Percentiles rank a stretch among this genome's conserved stretches.
phyloP scores from a whole-genome alignment of 2,797 vertebrate genomes.

The Crypturellus tataupa region DNA sequence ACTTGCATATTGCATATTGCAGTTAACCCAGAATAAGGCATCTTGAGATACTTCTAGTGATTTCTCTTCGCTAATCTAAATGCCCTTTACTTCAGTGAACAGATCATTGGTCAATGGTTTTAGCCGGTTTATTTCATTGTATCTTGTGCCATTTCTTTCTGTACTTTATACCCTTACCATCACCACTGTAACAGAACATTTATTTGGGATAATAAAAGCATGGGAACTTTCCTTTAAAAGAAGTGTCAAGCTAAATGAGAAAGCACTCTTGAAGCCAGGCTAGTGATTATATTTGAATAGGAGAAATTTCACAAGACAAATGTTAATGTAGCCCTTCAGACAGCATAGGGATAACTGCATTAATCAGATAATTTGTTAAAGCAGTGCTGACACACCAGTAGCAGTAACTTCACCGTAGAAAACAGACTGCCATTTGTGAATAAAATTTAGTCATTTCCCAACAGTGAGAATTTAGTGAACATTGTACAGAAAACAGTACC shows the following conservation, averaged over 20 bases:
- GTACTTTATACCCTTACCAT: background rate
- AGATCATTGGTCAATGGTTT: background rate
- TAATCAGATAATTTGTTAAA: background rate
- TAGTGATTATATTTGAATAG: conserved; percentile 32
- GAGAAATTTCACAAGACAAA: conserved; percentile 22
- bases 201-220: background rate
- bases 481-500: background rate
- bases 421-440: background rate
- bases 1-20: background rate
- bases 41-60: background rate
- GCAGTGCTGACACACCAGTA: background rate
- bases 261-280: conserved; percentile 3
- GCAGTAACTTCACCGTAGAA: background rate
- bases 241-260: background rate
- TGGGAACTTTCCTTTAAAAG: conserved; percentile 51
- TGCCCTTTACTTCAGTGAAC: background rate
- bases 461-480: background rate
- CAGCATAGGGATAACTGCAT: background rate
- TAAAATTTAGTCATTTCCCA: background rate
- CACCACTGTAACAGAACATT: background rate
- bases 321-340: conserved; percentile 30
- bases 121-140: background rate
- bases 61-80: background rate
- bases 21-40: background rate
- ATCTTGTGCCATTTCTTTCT: background rate